Conservation (phyloP, 2,888 invertebrate genomes). For the Operophtera brumata region DNA sequence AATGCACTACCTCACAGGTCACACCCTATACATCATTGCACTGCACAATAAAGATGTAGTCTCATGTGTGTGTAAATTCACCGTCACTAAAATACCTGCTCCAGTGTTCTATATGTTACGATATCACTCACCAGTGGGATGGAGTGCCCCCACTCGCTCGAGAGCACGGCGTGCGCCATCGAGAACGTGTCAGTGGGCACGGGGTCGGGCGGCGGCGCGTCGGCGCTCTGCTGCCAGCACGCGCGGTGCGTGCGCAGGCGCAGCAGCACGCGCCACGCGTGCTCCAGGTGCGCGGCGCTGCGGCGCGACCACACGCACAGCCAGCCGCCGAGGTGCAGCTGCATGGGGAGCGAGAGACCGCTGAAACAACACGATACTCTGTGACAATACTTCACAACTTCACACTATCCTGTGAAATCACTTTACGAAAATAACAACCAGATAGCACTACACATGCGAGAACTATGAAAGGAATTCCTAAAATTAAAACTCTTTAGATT, state of each 20-base stretch:
- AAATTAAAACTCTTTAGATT: no score
- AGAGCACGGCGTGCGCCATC: slow-evolving; percentile 52
- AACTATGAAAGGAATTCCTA: no score
- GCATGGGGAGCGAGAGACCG: slow-evolving; percentile 58
- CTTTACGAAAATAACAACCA: no score
- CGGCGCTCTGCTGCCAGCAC: slow-evolving; percentile 48
- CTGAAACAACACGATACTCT: slow-evolving; percentile 43
- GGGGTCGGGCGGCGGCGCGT: slow-evolving; percentile 47
- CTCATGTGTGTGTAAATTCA: no score
- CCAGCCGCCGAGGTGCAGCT: slow-evolving; percentile 56
- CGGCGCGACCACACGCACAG: slow-evolving; percentile 37
- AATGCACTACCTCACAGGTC: no score
- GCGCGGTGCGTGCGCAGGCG: slow-evolving; percentile 56
- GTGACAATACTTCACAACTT: no score
- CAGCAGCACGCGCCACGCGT: slow-evolving; percentile 58
- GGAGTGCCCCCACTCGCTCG: slow-evolving; percentile 67
- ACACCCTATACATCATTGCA: no score
- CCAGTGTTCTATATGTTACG: no score
- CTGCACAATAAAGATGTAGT: no score
- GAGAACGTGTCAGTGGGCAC: slow-evolving; percentile 43
- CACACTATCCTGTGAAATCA: not conserved
- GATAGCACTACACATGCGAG: no score
- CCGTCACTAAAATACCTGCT: no score
- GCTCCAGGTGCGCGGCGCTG: slow-evolving; percentile 41
- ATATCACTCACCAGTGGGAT: slow-evolving; percentile 61